phyloP scores from a whole-genome alignment of 2,797 vertebrate species.

The Poecilia wingei region DNA sequence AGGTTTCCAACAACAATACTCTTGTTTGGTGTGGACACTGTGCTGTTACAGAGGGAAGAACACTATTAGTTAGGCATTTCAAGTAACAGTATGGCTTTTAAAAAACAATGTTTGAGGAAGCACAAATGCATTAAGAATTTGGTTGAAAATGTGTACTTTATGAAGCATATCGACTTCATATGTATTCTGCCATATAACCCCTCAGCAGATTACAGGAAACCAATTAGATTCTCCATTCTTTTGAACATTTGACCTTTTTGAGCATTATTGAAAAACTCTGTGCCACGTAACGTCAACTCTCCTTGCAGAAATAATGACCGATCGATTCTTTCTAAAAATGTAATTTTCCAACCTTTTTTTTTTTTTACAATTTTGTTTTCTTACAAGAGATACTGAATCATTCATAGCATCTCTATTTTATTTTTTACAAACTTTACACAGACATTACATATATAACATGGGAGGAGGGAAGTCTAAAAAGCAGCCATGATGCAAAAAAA shows the following conservation, averaged over 20 bases:
- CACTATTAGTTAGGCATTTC: no score
- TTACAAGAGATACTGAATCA: not conserved
- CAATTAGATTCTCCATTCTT: no score
- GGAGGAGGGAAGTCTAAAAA: not conserved
- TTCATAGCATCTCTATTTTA: not conserved
- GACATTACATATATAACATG: not conserved
- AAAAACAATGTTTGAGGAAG: no score
- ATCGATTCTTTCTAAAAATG: not conserved
- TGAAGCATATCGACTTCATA: no score
- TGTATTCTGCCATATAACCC: not conserved
- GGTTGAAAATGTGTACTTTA: no score
- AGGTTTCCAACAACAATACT: no score
- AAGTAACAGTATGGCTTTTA: no score
- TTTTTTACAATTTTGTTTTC: not conserved
- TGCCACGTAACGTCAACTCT: not conserved
- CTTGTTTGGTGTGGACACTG: no score
- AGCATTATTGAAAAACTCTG: not conserved
- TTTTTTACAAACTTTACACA: not conserved
- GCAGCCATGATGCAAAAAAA: not conserved
- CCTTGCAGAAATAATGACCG: not conserved
- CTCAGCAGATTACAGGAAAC: not conserved
- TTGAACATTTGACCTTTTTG: no score
- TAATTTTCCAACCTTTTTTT: not conserved
- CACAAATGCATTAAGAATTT: no score
- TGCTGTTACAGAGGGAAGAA: no score